Conservation (phyloP, 1,140 invertebrate species). For the Panagrolaimus sp. region DNA sequence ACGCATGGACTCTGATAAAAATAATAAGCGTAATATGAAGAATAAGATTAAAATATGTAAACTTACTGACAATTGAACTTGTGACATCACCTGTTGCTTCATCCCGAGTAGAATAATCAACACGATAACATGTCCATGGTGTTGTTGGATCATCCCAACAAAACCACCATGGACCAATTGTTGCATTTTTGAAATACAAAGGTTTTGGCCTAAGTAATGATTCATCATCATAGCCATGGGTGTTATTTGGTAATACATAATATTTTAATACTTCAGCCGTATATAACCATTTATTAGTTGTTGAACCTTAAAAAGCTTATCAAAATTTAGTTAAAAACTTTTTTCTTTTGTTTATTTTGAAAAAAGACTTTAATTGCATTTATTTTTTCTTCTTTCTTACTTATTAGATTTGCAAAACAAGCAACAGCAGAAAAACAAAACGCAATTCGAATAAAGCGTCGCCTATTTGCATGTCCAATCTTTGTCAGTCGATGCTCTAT, state of each 20-base stretch:
- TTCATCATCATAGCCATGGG: slow-evolving; percentile 29
- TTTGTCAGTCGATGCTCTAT: slow-evolving; percentile 39
- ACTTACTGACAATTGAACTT: slow-evolving; percentile 45
- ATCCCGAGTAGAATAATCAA: slow-evolving; percentile 41
- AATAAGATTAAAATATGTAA: background rate
- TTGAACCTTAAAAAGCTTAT: slow-evolving; percentile 33
- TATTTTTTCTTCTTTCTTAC: slow-evolving; percentile 18
- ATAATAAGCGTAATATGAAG: slow-evolving; percentile 4
- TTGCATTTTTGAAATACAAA: slow-evolving; percentile 49
- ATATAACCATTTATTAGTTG: slow-evolving; percentile 55
- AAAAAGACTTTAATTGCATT: slow-evolving; percentile 11
- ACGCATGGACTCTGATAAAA: slow-evolving; percentile 48
- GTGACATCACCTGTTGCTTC: slow-evolving; percentile 51
- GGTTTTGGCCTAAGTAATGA: slow-evolving; percentile 19
- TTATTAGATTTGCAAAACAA: slow-evolving; percentile 36
- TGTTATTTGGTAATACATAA: slow-evolving; percentile 50
- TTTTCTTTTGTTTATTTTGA: background rate
- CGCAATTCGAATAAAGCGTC: slow-evolving; percentile 31
- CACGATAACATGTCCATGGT: slow-evolving; percentile 43
- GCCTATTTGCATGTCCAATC: slow-evolving; percentile 30
- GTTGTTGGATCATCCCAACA: slow-evolving; percentile 56
- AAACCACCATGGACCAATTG: slow-evolving; percentile 54
- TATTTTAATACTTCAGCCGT: slow-evolving; percentile 50
- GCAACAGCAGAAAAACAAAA: slow-evolving; percentile 34
- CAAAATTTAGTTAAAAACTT: background rate